These are phyloP conservation scores for Anastatus disparis DNA, from an alignment of 1,140 invertebrate species.

Conservation along the genomic window DNA sequence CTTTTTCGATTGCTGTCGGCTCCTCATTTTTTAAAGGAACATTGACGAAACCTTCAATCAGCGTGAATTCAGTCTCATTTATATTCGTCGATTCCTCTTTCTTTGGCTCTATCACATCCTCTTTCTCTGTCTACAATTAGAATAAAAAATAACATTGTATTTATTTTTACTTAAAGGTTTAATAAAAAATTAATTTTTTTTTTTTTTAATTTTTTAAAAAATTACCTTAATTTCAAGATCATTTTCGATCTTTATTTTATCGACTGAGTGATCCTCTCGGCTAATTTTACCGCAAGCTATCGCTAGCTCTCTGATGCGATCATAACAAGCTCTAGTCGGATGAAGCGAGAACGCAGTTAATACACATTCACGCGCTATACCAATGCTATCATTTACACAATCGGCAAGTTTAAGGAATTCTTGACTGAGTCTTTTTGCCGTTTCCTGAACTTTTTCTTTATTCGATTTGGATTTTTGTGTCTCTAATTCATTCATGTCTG, in stretches of 20 bases:
- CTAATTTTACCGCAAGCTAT: slow-evolving; percentile 66
- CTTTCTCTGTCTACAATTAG: too few species aligned
- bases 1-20: neutral
- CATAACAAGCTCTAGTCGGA: slow-evolving; percentile 68
- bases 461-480: slow-evolving; percentile 71
- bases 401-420: slow-evolving; percentile 72
- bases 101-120: slow-evolving; percentile 7
- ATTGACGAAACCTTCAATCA: neutral
- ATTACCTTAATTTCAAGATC: slow-evolving; percentile 21
- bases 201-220: too few species aligned
- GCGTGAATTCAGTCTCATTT: slow-evolving; percentile 2
- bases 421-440: slow-evolving; percentile 67
- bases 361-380: slow-evolving; percentile 72
- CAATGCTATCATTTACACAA: slow-evolving; percentile 68
- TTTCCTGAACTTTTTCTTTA: slow-evolving; percentile 66
- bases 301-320: slow-evolving; percentile 68
- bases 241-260: neutral
- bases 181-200: too few species aligned
- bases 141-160: too few species aligned
- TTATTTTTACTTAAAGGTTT: too few species aligned
- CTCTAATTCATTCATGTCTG: slow-evolving; percentile 81
- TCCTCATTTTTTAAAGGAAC: neutral
- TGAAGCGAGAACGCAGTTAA: slow-evolving; percentile 75
- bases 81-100: neutral
- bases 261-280: slow-evolving; percentile 17